phyloP scores from a whole-genome alignment of 2,888 invertebrate genomes.

The Chouioia cunea region DNA sequence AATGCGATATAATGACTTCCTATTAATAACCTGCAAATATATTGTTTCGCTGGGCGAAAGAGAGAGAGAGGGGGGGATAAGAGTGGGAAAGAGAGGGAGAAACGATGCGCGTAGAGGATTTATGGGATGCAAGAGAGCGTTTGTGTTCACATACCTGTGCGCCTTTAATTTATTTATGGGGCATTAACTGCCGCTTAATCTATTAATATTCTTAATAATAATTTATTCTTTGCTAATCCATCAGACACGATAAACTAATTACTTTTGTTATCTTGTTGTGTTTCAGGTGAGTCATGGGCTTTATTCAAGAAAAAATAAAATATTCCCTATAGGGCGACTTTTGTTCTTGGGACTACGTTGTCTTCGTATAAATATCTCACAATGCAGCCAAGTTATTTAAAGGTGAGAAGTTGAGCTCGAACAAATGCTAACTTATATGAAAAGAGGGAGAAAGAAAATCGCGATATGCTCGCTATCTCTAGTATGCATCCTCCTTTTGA shows the following conservation, averaged over 20 bases:
- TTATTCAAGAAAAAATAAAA: conserved; percentile 29
- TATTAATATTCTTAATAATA: conserved; percentile 43
- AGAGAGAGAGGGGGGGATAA: no score
- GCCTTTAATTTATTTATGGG: no score
- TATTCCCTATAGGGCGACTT: conserved; percentile 11
- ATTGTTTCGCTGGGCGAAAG: conserved; percentile 28
- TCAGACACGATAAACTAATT: conserved; percentile 43
- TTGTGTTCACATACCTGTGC: neutral
- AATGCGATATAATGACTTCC: conserved; percentile 30
- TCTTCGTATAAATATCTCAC: no score
- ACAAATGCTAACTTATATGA: conserved; percentile 1
- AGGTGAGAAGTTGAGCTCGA: conserved; percentile 9
- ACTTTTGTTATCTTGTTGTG: conserved; percentile 46
- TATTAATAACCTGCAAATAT: conserved; percentile 38
- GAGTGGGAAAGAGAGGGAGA: no score
- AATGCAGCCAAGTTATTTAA: conserved; percentile 1
- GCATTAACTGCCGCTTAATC: conserved; percentile 20
- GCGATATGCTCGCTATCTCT: neutral
- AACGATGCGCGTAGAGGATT: conserved; percentile 27
- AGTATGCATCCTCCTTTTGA: no score
- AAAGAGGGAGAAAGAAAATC: neutral
- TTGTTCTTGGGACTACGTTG: no score
- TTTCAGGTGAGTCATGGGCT: conserved; percentile 49
- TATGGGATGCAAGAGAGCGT: conserved; percentile 24
- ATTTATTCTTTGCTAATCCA: conserved; percentile 38